These are phyloP conservation scores for Melanotaenia trifasciata DNA, from an alignment of 2,797 vertebrate species.

Conservation along the genomic window DNA sequence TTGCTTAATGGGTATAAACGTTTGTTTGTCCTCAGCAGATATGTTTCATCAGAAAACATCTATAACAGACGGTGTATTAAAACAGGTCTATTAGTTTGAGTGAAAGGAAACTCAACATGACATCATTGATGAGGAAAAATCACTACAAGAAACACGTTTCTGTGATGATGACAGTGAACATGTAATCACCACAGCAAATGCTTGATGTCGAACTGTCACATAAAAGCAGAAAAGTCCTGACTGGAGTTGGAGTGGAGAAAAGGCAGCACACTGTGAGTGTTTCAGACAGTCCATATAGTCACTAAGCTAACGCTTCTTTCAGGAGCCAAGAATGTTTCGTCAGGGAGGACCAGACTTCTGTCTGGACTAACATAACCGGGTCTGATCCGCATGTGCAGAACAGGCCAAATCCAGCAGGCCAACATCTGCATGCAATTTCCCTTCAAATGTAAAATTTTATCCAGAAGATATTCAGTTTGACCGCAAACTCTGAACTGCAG, in stretches of 20 bases:
- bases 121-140: slow-evolving; percentile 54
- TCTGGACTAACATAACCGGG: slow-evolving; percentile 74
- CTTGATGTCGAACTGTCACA: slow-evolving; percentile 66
- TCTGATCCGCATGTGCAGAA: slow-evolving; percentile 63
- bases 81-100: slow-evolving; percentile 47
- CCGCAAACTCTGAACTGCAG: slow-evolving; percentile 61
- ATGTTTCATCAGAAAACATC: slow-evolving; percentile 29
- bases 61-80: background rate
- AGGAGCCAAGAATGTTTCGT: slow-evolving; percentile 65
- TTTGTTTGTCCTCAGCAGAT: slow-evolving; percentile 1
- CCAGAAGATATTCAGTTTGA: slow-evolving; percentile 74
- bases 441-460: slow-evolving; percentile 79
- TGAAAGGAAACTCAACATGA: slow-evolving; percentile 68
- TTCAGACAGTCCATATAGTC: slow-evolving; percentile 55
- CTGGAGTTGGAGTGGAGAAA: slow-evolving; percentile 38
- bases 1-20: background rate
- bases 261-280: slow-evolving; percentile 45
- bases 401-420: slow-evolving; percentile 65
- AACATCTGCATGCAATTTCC: slow-evolving; percentile 84
- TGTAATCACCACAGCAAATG: slow-evolving; percentile 71
- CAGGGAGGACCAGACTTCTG: slow-evolving; percentile 75
- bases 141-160: slow-evolving; percentile 61
- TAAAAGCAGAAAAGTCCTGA: slow-evolving; percentile 31
- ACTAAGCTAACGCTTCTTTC: slow-evolving; percentile 61
- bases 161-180: slow-evolving; percentile 61